Evolutionary conservation across 2,797 vertebrate species (phyloP).

Genomic region (Scolopax bukidnonensis): DNA sequence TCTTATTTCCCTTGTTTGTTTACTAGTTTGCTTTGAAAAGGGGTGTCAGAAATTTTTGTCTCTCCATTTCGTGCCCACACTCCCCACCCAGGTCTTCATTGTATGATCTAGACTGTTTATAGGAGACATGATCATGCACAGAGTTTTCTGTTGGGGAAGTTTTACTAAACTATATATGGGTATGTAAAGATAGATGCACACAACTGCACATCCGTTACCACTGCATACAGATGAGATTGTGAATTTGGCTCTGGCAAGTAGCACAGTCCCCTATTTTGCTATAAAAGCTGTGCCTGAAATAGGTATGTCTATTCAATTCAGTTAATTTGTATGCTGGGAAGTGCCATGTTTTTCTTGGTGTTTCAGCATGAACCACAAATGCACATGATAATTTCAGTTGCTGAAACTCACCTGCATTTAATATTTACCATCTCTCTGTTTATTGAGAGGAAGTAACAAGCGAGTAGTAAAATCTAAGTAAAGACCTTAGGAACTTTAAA

Average conservation of each 20-base stretch:
- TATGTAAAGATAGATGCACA: not conserved
- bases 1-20: not conserved
- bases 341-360: not conserved
- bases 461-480: not conserved
- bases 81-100: not conserved
- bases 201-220: not conserved
- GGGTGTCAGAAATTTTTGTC: not conserved
- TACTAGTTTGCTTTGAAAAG: not conserved
- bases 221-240: not conserved
- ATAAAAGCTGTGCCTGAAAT: not conserved
- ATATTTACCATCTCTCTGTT: not conserved
- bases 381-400: not conserved
- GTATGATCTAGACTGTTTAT: not conserved
- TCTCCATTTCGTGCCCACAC: accelerated
- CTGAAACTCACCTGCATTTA: not conserved
- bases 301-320: not conserved
- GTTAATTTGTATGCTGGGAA: not conserved
- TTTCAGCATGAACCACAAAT: not conserved
- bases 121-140: not conserved
- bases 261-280: not conserved
- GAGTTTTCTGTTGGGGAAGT: not conserved
- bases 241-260: not conserved
- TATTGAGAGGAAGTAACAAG: not conserved
- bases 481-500: not conserved
- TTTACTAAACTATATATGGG: not conserved